Base-by-base conservation (phyloP, 2,797 vertebrate species). In the Schizothorax lantsangensis region DNA sequence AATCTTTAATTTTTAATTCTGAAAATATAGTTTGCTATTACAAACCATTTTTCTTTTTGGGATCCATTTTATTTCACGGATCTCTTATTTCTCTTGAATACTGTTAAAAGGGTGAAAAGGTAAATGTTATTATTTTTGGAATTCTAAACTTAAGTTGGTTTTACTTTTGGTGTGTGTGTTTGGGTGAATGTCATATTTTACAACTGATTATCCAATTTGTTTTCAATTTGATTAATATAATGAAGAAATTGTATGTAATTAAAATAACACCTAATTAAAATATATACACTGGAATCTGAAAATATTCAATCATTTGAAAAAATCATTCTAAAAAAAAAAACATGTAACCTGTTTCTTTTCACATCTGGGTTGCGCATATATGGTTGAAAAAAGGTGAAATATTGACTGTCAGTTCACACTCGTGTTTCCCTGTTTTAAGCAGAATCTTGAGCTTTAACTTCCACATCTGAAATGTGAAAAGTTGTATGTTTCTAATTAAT, bases 391-490 rank as follows among this genome's bases (percentile, higher is more conserved):
- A 12, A 21, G 6, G 12, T 33, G 57, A 66, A 66, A 45, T 62
- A 8, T 62, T 66, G 59, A 11, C 59, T 30, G 49, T 85, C 30
- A 84, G 49, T 80, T 83, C 40, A 21, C 9, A 33, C 57, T 62
- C 0, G 38, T 62, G 78, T 79, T 79, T 62, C 78, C 78, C 77
- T 62, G 78, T 78, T 57, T 78, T 38, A 38, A n/a, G 11, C 33
- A 38, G 49, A 78, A 21, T 57, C 47, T 77, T 23, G 11, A 78
- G 77, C 38, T 79, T 62, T 43, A 43, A 79, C 52, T 79, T 59
- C 12, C 38, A 23, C 54, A 17, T 59, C 23, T 59, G 21, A 79
- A 40, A 40, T 59, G 33, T 59, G 30, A 36, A 21, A 52, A 11
- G 8, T 49, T 1, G 4, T 14, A 47, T 14, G 45, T 36, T 52